Evolutionary conservation across 2,888 invertebrate species (phyloP).

Genomic region (Melanotus villosus): DNA sequence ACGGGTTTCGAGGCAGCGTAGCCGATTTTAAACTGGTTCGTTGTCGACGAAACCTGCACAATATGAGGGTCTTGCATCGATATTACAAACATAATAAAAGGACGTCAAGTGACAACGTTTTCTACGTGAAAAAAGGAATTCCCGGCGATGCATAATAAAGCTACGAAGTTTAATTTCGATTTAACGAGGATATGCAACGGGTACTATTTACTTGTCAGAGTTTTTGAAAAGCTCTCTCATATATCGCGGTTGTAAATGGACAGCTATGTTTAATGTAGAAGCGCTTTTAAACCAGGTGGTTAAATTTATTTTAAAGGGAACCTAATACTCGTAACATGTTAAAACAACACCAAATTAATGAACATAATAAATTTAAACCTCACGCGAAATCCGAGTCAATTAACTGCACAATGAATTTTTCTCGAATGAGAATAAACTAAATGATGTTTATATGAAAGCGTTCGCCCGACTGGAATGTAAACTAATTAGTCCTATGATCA

Average conservation of each 20-base stretch:
- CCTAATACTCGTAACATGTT: constrained; percentile 9
- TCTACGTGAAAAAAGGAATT: background rate
- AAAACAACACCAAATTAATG: constrained; percentile 24
- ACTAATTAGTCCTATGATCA: constrained; percentile 42
- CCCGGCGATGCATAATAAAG: background rate
- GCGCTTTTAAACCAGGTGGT: constrained; percentile 8
- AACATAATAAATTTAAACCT: constrained; percentile 44
- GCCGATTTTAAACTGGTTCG: constrained; percentile 86
- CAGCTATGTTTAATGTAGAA: background rate
- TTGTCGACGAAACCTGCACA: constrained; percentile 98
- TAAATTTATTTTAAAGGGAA: constrained; percentile 23
- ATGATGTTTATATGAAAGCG: constrained; percentile 48
- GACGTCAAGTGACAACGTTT: background rate
- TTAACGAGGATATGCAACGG: background rate
- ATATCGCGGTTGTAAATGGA: background rate
- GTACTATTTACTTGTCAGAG: constrained; percentile 4
- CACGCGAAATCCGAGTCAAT: constrained; percentile 51
- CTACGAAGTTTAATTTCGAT: background rate
- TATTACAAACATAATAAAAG: background rate
- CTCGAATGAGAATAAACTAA: constrained; percentile 46
- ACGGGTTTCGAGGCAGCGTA: constrained; percentile 91
- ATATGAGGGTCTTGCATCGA: constrained; percentile 70
- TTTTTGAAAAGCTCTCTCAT: constrained; percentile 45
- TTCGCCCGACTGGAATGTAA: constrained; percentile 36
- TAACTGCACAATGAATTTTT: constrained; percentile 51